Conservation (phyloP, 2,797 vertebrate genomes). For the Selene dorsalis region DNA sequence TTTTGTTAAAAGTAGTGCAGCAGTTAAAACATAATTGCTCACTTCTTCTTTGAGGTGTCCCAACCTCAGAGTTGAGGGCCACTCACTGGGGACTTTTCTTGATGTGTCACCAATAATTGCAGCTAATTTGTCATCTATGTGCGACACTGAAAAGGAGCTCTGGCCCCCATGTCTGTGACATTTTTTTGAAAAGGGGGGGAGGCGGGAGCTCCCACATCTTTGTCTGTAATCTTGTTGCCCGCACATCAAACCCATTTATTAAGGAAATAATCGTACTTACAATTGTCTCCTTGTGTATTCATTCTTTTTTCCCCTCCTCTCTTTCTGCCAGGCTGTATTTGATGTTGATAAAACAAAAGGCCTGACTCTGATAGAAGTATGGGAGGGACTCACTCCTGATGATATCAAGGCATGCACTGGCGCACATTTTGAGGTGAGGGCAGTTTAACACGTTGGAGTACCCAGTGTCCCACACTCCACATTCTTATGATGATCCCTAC, state of each 20-base stretch:
- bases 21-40: conserved; percentile 43
- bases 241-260: conserved; percentile 20
- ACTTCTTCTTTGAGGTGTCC: conserved; percentile 30
- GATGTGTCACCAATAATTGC: conserved; percentile 60
- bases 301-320: conserved; percentile 4
- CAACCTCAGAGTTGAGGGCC: conserved; percentile 30
- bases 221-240: conserved; percentile 34
- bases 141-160: conserved; percentile 48
- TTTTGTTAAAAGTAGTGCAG: conserved; percentile 17
- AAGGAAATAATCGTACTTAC: conserved; percentile 18
- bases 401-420: conserved; percentile 95
- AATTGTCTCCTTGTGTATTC: conserved; percentile 28
- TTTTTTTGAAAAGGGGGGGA: neutral
- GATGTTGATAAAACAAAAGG: conserved; percentile 94
- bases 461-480: neutral
- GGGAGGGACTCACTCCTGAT: conserved; percentile 91
- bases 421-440: conserved; percentile 88
- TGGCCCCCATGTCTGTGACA: conserved; percentile 25
- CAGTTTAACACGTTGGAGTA: conserved; percentile 55
- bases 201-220: conserved; percentile 8
- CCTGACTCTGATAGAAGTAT: conserved; percentile 93
- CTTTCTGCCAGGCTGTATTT: conserved; percentile 90
- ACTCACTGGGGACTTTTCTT: conserved; percentile 19
- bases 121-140: conserved; percentile 53
- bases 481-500: conserved; percentile 10